These are phyloP conservation scores for Notothenia coriiceps DNA, from an alignment of 2,113 vertebrate species.

Conservation along the genomic window DNA sequence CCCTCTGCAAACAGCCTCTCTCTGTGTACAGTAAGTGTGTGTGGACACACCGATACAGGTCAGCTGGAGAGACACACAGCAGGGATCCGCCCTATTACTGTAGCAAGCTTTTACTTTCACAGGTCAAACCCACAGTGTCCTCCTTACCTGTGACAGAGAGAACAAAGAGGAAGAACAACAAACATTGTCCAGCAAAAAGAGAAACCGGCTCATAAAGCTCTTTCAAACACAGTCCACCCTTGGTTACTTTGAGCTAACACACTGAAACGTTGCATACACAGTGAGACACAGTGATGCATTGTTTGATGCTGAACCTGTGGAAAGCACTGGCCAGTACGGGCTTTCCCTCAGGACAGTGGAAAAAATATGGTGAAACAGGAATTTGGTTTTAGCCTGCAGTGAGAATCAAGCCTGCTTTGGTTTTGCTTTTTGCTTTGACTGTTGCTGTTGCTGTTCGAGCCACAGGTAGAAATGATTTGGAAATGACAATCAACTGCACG, in stretches of 20 bases:
- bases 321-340: constrained; percentile 10
- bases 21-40: constrained; percentile 11
- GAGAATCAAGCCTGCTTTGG: constrained; percentile 6
- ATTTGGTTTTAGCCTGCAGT: constrained; percentile 6
- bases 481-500: neutral
- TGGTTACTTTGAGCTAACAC: constrained; percentile 8
- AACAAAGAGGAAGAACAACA: constrained; percentile 27
- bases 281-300: constrained; percentile 31
- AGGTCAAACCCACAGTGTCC: constrained; percentile 22
- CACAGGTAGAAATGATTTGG: neutral
- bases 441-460: neutral
- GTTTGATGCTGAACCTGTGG: constrained; percentile 37
- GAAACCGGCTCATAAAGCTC: neutral
- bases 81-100: neutral
- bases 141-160: neutral
- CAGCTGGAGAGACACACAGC: constrained; percentile 6
- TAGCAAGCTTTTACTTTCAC: constrained; percentile 63
- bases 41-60: neutral
- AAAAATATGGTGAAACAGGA: constrained; percentile 3
- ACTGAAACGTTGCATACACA: constrained; percentile 6
- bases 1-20: constrained; percentile 4
- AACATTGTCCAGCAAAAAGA: constrained; percentile 11
- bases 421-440: neutral
- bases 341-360: constrained; percentile 26
- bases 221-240: constrained; percentile 22